phyloP scores from a whole-genome alignment of 2,113 vertebrate genomes.

The Boulengeromyrus knoepffleri region DNA sequence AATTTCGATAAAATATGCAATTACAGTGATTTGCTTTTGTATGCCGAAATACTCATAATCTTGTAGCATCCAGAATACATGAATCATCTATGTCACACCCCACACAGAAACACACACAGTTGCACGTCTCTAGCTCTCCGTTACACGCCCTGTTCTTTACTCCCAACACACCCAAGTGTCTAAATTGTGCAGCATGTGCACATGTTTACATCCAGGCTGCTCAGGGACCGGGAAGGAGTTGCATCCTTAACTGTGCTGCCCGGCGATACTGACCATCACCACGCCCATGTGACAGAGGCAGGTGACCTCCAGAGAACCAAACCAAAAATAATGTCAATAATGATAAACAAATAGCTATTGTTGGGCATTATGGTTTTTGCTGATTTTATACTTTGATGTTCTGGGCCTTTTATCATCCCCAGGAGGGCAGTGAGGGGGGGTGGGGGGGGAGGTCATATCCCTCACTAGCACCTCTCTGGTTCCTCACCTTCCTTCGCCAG shows the following conservation, averaged over 20 bases:
- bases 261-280: background rate
- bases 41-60: conserved; percentile 24
- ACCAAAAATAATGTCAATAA: background rate
- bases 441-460: conserved; percentile 22
- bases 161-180: background rate
- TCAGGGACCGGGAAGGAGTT: background rate
- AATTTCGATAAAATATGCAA: background rate
- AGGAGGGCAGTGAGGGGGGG: background rate
- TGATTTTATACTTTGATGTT: background rate
- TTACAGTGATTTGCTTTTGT: background rate
- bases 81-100: background rate
- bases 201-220: conserved; percentile 30
- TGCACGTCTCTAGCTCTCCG: background rate
- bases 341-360: background rate
- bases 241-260: background rate
- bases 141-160: conserved; percentile 20
- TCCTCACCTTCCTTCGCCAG: conserved; percentile 48
- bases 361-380: background rate
- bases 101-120: background rate
- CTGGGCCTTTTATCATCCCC: background rate
- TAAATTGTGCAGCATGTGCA: conserved; percentile 25
- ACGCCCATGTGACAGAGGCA: background rate
- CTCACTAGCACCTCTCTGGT: conserved; percentile 27
- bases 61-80: conserved; percentile 27
- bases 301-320: background rate